Evolutionary conservation across 2,113 vertebrate genomes (phyloP).

Genomic region (Notothenia rossii): DNA sequence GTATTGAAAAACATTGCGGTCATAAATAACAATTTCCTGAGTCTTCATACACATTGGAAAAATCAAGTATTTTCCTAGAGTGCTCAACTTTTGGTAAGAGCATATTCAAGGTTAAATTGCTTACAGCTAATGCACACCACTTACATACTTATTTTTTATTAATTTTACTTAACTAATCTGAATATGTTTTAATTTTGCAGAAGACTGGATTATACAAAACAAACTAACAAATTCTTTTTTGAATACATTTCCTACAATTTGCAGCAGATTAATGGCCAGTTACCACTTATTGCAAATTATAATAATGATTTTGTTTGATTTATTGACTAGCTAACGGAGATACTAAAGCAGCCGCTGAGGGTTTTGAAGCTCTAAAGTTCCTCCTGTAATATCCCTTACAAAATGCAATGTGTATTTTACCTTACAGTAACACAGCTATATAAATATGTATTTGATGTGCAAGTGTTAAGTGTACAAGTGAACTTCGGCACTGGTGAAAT

Average conservation of each 20-base stretch:
- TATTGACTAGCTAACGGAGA: conserved; percentile 21
- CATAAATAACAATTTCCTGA: conserved; percentile 48
- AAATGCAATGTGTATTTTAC: conserved; percentile 62
- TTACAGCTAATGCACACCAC: background rate
- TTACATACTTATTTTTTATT: background rate
- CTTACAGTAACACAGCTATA: conserved; percentile 63
- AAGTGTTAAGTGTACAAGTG: conserved; percentile 43
- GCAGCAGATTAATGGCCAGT: background rate
- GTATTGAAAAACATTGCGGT: conserved; percentile 45
- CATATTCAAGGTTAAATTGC: conserved; percentile 33
- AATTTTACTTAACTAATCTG: background rate
- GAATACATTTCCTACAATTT: background rate
- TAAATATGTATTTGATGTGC: conserved; percentile 76
- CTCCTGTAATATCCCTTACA: conserved; percentile 43
- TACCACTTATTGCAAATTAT: background rate
- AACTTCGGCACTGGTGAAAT: conserved; percentile 52
- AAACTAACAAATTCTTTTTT: background rate
- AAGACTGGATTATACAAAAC: background rate
- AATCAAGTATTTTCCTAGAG: conserved; percentile 29
- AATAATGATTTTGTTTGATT: conserved; percentile 2
- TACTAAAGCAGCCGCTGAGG: conserved; percentile 38
- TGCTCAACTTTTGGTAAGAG: conserved; percentile 32
- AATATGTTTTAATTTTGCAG: background rate
- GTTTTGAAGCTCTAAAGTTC: conserved; percentile 30
- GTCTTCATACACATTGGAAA: conserved; percentile 30